These are phyloP conservation scores for Nemurella pictetii DNA, from an alignment of 2,888 invertebrate genomes.

Conservation along the genomic window DNA sequence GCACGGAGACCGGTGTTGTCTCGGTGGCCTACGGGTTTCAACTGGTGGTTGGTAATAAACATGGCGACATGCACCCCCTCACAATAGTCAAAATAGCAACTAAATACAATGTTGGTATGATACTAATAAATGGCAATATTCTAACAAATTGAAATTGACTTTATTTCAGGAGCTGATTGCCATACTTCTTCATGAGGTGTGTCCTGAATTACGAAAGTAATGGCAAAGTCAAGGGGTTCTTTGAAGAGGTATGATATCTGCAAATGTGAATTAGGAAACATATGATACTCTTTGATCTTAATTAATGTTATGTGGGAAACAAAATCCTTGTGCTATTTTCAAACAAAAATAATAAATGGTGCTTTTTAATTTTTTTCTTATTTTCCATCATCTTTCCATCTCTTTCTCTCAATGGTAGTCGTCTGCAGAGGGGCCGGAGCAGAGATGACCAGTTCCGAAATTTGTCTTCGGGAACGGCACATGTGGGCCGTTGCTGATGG, in stretches of 20 bases:
- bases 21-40: no score
- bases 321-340: background rate
- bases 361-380: background rate
- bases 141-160: constrained; percentile 25
- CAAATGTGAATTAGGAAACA: background rate
- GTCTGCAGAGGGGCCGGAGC: no score
- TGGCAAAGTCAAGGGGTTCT: background rate
- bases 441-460: no score
- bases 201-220: constrained; percentile 60
- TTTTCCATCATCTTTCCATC: background rate
- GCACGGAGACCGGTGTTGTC: no score
- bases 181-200: constrained; percentile 67
- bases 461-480: no score
- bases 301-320: background rate
- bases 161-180: constrained; percentile 69
- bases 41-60: no score
- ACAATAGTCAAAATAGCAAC: no score
- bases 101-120: no score
- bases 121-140: no score
- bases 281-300: background rate
- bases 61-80: no score
- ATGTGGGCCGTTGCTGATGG: no score
- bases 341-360: background rate
- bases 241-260: background rate
- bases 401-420: no score